These are phyloP conservation scores for Knipowitschia caucasica DNA, from an alignment of 2,797 vertebrate species.

Conservation along the genomic window DNA sequence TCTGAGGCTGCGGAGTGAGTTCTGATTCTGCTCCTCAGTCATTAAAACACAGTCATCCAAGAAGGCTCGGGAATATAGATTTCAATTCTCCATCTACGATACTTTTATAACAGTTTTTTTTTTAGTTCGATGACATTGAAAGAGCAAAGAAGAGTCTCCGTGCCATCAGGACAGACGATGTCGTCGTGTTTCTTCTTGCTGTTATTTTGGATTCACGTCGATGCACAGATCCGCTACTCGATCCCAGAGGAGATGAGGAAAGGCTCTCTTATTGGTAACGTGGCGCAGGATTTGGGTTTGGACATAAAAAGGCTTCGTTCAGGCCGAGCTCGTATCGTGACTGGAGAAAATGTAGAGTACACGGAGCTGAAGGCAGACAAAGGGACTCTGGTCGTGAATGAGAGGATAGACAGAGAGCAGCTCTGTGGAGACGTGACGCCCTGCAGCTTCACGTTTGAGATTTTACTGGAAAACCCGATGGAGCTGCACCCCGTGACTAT, in stretches of 20 bases:
- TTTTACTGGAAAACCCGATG: conserved; percentile 58
- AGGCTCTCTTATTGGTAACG: conserved; percentile 52
- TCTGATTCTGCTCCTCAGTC: background rate
- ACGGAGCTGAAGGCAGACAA: conserved; percentile 49
- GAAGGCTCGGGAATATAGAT: background rate
- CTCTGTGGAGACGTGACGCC: conserved; percentile 52
- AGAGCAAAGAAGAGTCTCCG: background rate
- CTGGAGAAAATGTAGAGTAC: conserved; percentile 38
- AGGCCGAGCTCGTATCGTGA: conserved; percentile 49
- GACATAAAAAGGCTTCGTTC: conserved; percentile 35
- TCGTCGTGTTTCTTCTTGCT: conserved; percentile 26
- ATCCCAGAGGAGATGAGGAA: conserved; percentile 56
- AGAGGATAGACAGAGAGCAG: conserved; percentile 60
- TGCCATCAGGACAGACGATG: background rate
- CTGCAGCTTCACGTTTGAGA: conserved; percentile 56
- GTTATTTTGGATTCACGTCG: conserved; percentile 10
- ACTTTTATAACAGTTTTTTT: background rate
- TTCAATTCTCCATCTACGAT: background rate
- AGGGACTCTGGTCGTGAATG: conserved; percentile 53
- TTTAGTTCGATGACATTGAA: background rate
- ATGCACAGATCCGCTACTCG: conserved; percentile 52
- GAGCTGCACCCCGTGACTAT: conserved; percentile 38
- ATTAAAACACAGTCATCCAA: background rate
- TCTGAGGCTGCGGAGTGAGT: conserved; percentile 1
- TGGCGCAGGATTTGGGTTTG: conserved; percentile 52